These are phyloP conservation scores for Pitta sordida DNA, from an alignment of 2,113 vertebrate species.

Conservation along the genomic window DNA sequence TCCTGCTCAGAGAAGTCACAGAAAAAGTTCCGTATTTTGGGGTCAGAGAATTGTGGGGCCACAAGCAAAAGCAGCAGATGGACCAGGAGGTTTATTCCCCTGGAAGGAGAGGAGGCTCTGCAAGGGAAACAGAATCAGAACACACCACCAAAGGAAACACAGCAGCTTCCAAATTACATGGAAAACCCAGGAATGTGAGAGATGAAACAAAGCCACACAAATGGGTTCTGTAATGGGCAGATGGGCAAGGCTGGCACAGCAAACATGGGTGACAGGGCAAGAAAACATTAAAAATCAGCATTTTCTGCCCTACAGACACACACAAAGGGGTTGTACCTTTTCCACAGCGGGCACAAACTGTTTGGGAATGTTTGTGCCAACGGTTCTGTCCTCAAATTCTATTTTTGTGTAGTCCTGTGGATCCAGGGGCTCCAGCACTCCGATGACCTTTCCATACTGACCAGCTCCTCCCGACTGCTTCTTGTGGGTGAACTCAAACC, in stretches of 20 bases:
- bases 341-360: slow-evolving; percentile 91
- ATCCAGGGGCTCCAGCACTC: slow-evolving; percentile 86
- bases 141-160: neutral
- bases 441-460: slow-evolving; percentile 92
- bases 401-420: slow-evolving; percentile 82
- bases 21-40: neutral
- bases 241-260: neutral
- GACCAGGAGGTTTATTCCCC: neutral
- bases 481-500: slow-evolving; percentile 96
- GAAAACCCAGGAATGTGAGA: neutral
- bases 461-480: slow-evolving; percentile 91
- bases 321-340: slow-evolving; percentile 72
- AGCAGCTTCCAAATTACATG: neutral
- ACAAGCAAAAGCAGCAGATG: neutral
- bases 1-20: neutral
- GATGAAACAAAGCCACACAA: neutral
- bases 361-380: slow-evolving; percentile 91
- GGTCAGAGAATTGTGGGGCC: neutral
- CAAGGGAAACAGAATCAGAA: neutral
- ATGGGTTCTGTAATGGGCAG: too few relatives aligned
- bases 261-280: fast-evolving
- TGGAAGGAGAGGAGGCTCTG: neutral
- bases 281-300: neutral
- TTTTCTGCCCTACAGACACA: fast-evolving
- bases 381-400: slow-evolving; percentile 89